Evolutionary conservation across 2,888 invertebrate species (phyloP).

Genomic region (Helleia helle): DNA sequence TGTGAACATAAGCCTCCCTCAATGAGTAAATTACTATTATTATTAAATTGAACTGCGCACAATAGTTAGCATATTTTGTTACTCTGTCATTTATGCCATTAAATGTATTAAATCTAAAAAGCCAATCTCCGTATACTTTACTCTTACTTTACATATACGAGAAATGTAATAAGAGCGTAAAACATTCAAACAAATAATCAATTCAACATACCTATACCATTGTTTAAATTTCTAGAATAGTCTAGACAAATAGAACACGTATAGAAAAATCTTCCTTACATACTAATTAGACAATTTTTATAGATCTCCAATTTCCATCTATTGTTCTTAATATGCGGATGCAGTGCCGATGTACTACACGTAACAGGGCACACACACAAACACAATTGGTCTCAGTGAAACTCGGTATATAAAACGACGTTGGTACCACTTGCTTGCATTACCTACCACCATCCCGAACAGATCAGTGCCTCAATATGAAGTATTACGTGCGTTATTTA

Average conservation of each 20-base stretch:
- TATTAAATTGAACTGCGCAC: too few species aligned
- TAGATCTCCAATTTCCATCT: constrained; percentile 44
- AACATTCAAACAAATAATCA: neutral
- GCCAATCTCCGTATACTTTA: too few species aligned
- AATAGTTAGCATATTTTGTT: too few species aligned
- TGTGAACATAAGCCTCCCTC: too few species aligned
- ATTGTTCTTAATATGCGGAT: constrained; percentile 59
- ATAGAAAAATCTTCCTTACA: too few species aligned
- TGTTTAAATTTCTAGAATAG: too few species aligned
- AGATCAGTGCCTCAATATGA: constrained; percentile 47
- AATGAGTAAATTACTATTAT: too few species aligned
- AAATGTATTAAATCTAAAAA: too few species aligned
- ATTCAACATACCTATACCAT: neutral
- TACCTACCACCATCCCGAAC: constrained; percentile 58
- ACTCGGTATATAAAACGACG: constrained; percentile 69
- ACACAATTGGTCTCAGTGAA: constrained; percentile 44
- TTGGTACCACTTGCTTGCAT: constrained; percentile 63
- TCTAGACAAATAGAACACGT: too few species aligned
- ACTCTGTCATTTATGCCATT: too few species aligned
- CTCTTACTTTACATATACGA: too few species aligned
- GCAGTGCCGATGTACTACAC: constrained; percentile 57
- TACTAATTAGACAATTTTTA: constrained; percentile 13
- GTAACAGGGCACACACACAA: constrained; percentile 58
- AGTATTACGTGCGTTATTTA: constrained; percentile 61
- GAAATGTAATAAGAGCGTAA: too few species aligned